These are phyloP conservation scores for Capitulum mitella DNA, from an alignment of 2,888 invertebrate genomes.

Conservation along the genomic window DNA sequence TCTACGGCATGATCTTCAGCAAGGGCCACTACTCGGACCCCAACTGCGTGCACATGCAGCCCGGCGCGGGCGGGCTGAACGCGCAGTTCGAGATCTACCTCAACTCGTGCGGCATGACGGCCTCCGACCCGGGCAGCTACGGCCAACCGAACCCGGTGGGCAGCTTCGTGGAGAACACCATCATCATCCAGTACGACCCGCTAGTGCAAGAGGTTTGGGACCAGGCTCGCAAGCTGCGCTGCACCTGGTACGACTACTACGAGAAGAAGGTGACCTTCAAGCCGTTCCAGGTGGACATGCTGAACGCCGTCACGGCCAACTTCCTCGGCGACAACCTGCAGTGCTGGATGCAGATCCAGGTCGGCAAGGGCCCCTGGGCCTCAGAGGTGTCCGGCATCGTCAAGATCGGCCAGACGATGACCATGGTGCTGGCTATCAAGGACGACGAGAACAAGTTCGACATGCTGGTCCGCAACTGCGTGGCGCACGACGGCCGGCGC, in stretches of 20 bases:
- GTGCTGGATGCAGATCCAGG: conserved; percentile 97
- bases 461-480: conserved; percentile 88
- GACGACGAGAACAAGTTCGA: conserved; percentile 92
- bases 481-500: conserved; percentile 84
- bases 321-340: conserved; percentile 91
- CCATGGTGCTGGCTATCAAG: conserved; percentile 90
- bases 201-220: conserved; percentile 71
- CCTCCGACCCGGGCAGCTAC: conserved; percentile 63
- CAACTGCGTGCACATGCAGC: conserved; percentile 84
- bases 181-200: conserved; percentile 83
- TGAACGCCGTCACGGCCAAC: conserved; percentile 89
- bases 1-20: conserved; percentile 93
- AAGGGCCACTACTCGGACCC: conserved; percentile 62
- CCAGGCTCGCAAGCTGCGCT: conserved; percentile 81
- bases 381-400: conserved; percentile 89
- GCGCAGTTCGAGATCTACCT: conserved; percentile 90
- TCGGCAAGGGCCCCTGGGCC: conserved; percentile 91
- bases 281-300: conserved; percentile 91
- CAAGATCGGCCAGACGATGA: conserved; percentile 93
- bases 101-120: conserved; percentile 88
- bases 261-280: conserved; percentile 90
- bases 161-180: conserved; percentile 88
- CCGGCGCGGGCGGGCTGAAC: conserved; percentile 81
- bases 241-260: conserved; percentile 94
- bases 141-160: conserved; percentile 85